Conservation (phyloP, 2,888 invertebrate species). For the Drosophila lacicola region DNA sequence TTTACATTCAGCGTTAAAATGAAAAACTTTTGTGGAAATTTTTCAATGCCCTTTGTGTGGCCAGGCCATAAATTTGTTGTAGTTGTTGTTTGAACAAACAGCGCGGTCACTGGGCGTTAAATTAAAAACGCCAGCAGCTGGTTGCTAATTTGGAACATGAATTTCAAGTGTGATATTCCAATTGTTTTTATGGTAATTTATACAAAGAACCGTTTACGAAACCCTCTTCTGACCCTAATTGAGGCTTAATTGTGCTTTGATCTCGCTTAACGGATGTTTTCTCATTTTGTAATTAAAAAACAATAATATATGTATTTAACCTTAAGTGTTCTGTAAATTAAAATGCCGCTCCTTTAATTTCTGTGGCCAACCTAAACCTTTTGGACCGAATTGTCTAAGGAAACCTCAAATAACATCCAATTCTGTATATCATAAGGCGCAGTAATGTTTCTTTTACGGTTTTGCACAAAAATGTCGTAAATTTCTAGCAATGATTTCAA, state of each 20-base stretch:
- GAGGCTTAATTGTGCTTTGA: constrained; percentile 2
- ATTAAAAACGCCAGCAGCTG: constrained; percentile 58
- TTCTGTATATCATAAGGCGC: background rate
- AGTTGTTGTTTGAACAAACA: constrained; percentile 38
- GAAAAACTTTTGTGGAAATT: constrained; percentile 36
- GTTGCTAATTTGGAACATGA: constrained; percentile 51
- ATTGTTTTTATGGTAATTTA: constrained; percentile 33
- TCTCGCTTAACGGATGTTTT: constrained; percentile 1
- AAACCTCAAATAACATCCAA: constrained; percentile 1
- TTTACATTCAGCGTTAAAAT: constrained; percentile 26
- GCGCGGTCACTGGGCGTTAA: constrained; percentile 47
- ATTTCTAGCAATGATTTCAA: constrained; percentile 65
- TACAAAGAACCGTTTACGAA: background rate
- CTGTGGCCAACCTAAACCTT: background rate
- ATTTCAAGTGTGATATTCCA: constrained; percentile 28
- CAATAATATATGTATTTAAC: background rate
- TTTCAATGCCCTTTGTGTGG: constrained; percentile 6
- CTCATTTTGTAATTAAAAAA: background rate
- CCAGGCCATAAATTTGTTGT: constrained; percentile 22
- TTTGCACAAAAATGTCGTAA: constrained; percentile 42
- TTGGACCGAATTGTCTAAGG: background rate
- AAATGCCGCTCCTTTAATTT: background rate
- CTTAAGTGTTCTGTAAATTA: background rate
- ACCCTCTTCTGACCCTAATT: background rate
- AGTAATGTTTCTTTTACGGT: constrained; percentile 3